Evolutionary conservation across 2,888 invertebrate species (phyloP), one percentile per base, ranked within the genome.

Genomic region (Xanthorhoe designata): DNA sequence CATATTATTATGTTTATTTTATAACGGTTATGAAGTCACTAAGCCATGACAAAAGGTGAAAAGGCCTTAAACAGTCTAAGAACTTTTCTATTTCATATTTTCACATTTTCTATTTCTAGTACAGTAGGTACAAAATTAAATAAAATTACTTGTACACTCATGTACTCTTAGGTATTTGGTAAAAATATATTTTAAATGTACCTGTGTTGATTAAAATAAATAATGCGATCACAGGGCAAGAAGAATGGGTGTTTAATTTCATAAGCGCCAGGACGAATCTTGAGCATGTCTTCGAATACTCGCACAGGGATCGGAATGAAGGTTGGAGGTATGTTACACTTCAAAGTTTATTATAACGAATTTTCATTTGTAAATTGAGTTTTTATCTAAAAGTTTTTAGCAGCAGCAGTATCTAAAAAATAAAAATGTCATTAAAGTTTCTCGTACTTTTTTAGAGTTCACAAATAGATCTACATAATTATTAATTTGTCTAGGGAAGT

Each of bases 161-260:
- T n/a, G n/a, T n/a, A n/a, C n/a, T n/a, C n/a, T n/a, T n/a, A n/a
- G n/a, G n/a, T n/a, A n/a, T n/a, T n/a, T n/a, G 32, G 32, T 5
- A 0, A 32, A 32, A 32, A 32, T 32, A 32, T 1, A 32, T 32
- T 32, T 32, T 2, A 24, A n/a, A 24, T 24, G 1, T 1, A 24
- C 24, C 4, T 4, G 24, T 3, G 24, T 32, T 32, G 32, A 2
- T 7, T 32, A 32, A 32, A 42, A 42, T 42, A 42, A 42, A 13
- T 9, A 10, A 38, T 38, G 13, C 4, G 38, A 19, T 69, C 65
- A 65, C 77, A 92, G 93, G 93, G 93, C 86, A 88, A 73, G 90
- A 91, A 69, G 86, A 89, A 73, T 93, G 92, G 91, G 82, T 91
- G 1, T 83, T 85, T 47, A 85, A 86, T 61, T 79, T 93, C 32